These are phyloP conservation scores for Andinoacara biseriatus DNA, from an alignment of 2,113 vertebrate genomes.

Conservation along the genomic window DNA sequence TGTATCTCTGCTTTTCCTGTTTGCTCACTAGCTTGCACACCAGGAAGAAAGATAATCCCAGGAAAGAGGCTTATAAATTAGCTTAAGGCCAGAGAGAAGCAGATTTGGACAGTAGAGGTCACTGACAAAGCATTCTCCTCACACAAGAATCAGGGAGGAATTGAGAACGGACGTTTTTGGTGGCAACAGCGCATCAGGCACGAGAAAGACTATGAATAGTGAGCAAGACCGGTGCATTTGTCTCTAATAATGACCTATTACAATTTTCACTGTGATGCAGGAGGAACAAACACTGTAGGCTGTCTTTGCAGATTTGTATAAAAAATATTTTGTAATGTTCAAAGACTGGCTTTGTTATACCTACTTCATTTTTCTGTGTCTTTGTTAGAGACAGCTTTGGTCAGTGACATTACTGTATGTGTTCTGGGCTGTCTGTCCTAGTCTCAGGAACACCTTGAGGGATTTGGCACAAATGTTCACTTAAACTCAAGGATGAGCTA, in stretches of 20 bases:
- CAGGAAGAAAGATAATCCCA: constrained; percentile 77
- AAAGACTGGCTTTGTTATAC: not conserved
- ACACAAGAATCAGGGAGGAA: constrained; percentile 28
- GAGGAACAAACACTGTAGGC: not conserved
- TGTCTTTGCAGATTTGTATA: not conserved
- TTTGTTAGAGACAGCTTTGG: too few relatives aligned
- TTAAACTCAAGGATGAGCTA: not conserved
- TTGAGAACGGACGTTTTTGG: constrained; percentile 13
- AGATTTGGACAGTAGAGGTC: constrained; percentile 68
- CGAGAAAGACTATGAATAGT: constrained; percentile 5
- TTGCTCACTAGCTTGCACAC: constrained; percentile 57
- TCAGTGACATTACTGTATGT: too few relatives aligned
- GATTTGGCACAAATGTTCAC: not conserved
- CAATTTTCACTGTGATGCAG: not conserved
- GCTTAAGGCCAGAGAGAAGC: constrained; percentile 69
- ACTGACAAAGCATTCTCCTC: constrained; percentile 55
- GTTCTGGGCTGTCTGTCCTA: not conserved
- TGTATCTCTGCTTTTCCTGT: constrained; percentile 51
- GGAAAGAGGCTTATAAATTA: constrained; percentile 83
- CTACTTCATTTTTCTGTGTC: not conserved
- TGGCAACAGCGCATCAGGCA: constrained; percentile 9
- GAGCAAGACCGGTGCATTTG: not conserved
- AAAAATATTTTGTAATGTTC: not conserved
- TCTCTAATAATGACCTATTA: not conserved
- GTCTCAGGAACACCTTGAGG: not conserved